phyloP scores from a whole-genome alignment of 2,797 vertebrate species.

The Anguilla megastoma region DNA sequence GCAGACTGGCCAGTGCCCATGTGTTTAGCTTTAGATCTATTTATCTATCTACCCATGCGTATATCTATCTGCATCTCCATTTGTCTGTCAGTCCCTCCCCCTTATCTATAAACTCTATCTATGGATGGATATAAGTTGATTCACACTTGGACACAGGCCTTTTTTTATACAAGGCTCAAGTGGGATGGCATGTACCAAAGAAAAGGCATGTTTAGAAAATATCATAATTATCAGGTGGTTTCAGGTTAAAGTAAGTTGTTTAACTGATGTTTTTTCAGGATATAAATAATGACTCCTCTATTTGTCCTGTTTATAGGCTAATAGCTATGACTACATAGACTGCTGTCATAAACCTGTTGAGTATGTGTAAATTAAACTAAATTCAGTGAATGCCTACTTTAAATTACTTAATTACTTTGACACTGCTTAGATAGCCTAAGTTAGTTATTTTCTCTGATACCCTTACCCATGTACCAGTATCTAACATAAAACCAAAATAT shows the following conservation, averaged over 20 bases:
- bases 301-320: too few relatives aligned
- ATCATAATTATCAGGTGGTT: neutral
- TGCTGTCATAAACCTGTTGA: too few relatives aligned
- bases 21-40: conserved; percentile 8
- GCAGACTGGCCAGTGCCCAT: conserved; percentile 48
- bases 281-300: too few relatives aligned
- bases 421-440: too few relatives aligned
- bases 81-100: neutral
- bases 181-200: neutral
- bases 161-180: neutral
- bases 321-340: too few relatives aligned
- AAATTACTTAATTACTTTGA: too few relatives aligned
- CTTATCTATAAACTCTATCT: neutral
- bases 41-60: conserved; percentile 39
- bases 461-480: too few relatives aligned
- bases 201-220: neutral
- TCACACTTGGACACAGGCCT: neutral
- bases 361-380: too few relatives aligned
- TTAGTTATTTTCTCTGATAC: too few relatives aligned
- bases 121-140: neutral
- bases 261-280: too few relatives aligned
- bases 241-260: neutral
- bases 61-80: conserved; percentile 34
- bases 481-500: too few relatives aligned
- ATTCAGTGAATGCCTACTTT: too few relatives aligned